These are phyloP conservation scores for Coregonus clupeaformis DNA, from an alignment of 2,113 vertebrate genomes.

Conservation along the genomic window DNA sequence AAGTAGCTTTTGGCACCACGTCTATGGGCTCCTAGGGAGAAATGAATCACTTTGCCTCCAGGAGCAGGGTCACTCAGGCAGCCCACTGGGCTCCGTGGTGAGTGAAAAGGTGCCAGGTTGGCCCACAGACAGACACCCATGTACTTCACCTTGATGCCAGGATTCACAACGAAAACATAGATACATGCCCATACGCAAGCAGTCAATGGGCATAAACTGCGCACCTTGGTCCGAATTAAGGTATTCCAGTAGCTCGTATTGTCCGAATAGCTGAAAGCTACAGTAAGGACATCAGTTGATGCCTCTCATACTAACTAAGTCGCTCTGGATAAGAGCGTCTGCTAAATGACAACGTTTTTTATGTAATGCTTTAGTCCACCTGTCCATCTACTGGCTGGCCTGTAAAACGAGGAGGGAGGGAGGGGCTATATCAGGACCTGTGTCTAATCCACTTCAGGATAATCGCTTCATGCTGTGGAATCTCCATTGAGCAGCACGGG, in stretches of 20 bases:
- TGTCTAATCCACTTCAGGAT: conserved; percentile 26
- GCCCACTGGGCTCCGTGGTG: no score
- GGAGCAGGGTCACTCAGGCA: not conserved
- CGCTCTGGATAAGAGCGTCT: no score
- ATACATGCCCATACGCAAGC: not conserved
- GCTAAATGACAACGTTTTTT: no score
- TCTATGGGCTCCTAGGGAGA: conserved; percentile 1
- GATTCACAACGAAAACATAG: not conserved
- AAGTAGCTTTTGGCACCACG: conserved; percentile 1
- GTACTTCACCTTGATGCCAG: not conserved
- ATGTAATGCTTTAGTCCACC: conserved; percentile 6
- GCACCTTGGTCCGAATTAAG: not conserved
- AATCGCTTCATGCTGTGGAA: conserved; percentile 15
- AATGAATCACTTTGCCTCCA: not conserved
- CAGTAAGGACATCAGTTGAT: not conserved
- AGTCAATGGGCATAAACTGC: not conserved
- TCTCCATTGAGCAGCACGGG: conserved; percentile 6
- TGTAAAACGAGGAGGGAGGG: no score
- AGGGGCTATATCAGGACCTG: conserved; percentile 10
- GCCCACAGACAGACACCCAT: not conserved
- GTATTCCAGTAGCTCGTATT: not conserved
- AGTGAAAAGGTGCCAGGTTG: no score
- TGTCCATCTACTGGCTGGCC: conserved; percentile 6
- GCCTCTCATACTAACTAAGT: not conserved
- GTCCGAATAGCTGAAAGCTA: not conserved